phyloP scores from a whole-genome alignment of 2,888 invertebrate genomes.

The Dryobota labecula region DNA sequence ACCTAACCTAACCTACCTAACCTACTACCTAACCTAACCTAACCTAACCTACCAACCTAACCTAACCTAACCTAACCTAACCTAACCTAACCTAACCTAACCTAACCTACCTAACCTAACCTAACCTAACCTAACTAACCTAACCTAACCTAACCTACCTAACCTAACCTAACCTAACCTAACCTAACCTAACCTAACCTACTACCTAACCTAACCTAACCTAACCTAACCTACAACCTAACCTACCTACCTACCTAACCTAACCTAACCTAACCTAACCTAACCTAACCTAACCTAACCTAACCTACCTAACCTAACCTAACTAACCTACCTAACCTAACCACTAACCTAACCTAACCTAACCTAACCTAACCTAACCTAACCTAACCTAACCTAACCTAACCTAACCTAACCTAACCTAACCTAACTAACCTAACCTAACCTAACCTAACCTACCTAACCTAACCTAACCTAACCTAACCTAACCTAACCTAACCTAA shows the following conservation, averaged over 20 bases:
- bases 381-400: slow-evolving; percentile 54
- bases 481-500: slow-evolving; percentile 53
- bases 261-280: slow-evolving; percentile 48
- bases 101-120: slow-evolving; percentile 25
- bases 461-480: slow-evolving; percentile 58
- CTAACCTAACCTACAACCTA: slow-evolving; percentile 58
- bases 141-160: slow-evolving; percentile 19
- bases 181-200: slow-evolving; percentile 58
- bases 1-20: slow-evolving; percentile 7
- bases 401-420: slow-evolving; percentile 56
- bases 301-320: slow-evolving; percentile 58
- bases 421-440: slow-evolving; percentile 49
- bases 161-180: slow-evolving; percentile 23
- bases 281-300: slow-evolving; percentile 55
- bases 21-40: slow-evolving; percentile 21
- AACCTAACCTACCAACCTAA: slow-evolving; percentile 15
- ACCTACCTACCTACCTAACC: slow-evolving; percentile 47
- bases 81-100: slow-evolving; percentile 17
- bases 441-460: slow-evolving; percentile 58
- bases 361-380: slow-evolving; percentile 52
- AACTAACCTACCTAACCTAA: slow-evolving; percentile 44
- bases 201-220: slow-evolving; percentile 60
- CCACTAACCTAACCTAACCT: slow-evolving; percentile 41
- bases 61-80: slow-evolving; percentile 13
- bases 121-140: slow-evolving; percentile 24